Percentiles rank a stretch among this genome's conserved stretches.
Evolutionary conservation across 1,140 invertebrate genomes (phyloP).

Genomic region (Callitettix versicolor): DNA sequence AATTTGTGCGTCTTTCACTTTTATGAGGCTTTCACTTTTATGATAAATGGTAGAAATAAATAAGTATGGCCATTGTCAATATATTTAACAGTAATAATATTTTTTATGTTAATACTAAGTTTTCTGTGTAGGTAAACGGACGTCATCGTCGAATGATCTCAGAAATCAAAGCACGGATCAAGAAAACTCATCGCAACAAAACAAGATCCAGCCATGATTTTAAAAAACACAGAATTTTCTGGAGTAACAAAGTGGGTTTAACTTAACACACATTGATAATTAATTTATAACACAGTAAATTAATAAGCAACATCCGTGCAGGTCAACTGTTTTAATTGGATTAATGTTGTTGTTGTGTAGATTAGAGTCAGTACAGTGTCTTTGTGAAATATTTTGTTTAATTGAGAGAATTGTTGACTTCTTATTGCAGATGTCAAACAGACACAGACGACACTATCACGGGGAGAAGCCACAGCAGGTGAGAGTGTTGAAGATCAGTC

Average conservation of each 20-base stretch:
- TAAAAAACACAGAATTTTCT: constrained; percentile 1
- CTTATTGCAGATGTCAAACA: constrained; percentile 6
- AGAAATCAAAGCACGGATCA: neutral
- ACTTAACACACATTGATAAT: too few species aligned
- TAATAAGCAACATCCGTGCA: too few species aligned
- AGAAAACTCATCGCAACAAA: neutral
- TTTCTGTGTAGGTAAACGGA: constrained; percentile 21
- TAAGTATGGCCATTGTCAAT: neutral
- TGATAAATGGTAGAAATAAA: neutral
- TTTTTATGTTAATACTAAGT: neutral
- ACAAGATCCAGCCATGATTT: neutral
- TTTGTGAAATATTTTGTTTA: too few species aligned
- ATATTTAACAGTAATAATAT: neutral
- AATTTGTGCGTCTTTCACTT: neutral
- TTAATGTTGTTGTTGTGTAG: too few species aligned
- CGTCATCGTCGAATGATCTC: constrained; percentile 13
- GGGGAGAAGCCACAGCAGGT: neutral
- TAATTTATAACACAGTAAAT: too few species aligned
- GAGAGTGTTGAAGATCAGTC: constrained; percentile 41
- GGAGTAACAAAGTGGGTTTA: neutral
- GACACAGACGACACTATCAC: constrained; percentile 30
- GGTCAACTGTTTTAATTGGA: too few species aligned
- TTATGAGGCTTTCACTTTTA: neutral
- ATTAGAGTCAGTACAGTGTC: too few species aligned
- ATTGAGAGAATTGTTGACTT: too few species aligned